These are phyloP conservation scores for Drosophila siamana DNA, from an alignment of 2,888 invertebrate species.

Conservation along the genomic window DNA sequence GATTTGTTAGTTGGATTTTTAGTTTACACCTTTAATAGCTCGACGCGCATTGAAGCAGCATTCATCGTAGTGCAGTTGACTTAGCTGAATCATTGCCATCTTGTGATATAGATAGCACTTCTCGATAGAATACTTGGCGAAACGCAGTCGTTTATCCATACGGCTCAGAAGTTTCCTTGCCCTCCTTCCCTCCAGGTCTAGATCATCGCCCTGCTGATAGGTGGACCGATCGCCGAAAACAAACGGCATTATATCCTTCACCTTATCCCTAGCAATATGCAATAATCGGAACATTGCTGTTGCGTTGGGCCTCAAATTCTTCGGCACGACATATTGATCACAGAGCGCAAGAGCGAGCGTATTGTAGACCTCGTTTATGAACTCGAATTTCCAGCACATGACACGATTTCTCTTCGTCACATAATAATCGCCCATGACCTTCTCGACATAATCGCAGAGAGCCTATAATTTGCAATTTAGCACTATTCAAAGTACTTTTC, in stretches of 20 bases:
- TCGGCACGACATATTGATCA: conserved; percentile 69
- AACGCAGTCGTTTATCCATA: conserved; percentile 78
- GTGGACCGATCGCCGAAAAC: conserved; percentile 83
- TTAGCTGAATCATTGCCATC: conserved; percentile 72
- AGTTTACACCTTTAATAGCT: conserved; percentile 54
- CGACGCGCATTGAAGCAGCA: conserved; percentile 75
- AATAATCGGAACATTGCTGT: conserved; percentile 57
- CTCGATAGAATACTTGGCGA: conserved; percentile 80
- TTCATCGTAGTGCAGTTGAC: conserved; percentile 76
- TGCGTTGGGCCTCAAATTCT: conserved; percentile 10
- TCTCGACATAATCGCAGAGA: conserved; percentile 74
- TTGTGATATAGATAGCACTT: conserved; percentile 78
- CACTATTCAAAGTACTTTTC: fast-evolving
- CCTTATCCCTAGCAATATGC: conserved; percentile 69
- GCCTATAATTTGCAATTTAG: background rate
- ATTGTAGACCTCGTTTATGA: conserved; percentile 83
- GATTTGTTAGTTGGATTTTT: background rate
- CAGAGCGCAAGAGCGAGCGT: conserved; percentile 75
- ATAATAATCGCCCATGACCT: conserved; percentile 82
- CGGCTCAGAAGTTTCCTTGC: conserved; percentile 53
- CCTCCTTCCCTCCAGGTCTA: conserved; percentile 31
- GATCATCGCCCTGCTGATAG: conserved; percentile 75
- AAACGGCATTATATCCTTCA: conserved; percentile 71
- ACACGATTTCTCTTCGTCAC: conserved; percentile 81
- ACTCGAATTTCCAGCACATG: conserved; percentile 84